These are phyloP conservation scores for Oreortyx pictus DNA, from an alignment of 2,797 vertebrate species.

Conservation along the genomic window DNA sequence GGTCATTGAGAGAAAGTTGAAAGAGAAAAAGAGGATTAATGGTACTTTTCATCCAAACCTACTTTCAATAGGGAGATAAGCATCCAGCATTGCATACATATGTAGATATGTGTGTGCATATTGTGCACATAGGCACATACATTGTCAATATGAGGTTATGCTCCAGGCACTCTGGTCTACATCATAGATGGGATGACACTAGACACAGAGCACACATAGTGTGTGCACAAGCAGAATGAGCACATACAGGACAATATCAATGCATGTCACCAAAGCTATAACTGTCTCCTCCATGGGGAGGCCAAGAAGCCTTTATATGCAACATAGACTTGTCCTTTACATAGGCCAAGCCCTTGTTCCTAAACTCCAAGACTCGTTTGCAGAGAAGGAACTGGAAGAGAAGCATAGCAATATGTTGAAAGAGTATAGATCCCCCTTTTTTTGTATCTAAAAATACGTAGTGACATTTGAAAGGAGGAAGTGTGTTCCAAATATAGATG, in stretches of 20 bases:
- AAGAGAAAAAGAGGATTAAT: not conserved
- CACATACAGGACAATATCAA: accelerated
- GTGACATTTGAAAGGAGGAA: constrained; percentile 79
- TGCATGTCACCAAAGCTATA: accelerated
- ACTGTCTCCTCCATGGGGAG: not conserved
- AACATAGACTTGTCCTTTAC: not conserved
- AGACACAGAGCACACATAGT: accelerated
- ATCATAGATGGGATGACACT: not conserved
- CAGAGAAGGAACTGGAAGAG: not conserved
- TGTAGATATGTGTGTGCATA: accelerated
- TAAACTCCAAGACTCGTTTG: not conserved
- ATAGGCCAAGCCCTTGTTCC: not conserved
- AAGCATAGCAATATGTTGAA: constrained; percentile 35
- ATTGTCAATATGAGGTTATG: not conserved
- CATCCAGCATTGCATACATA: not conserved
- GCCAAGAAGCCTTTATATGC: not conserved
- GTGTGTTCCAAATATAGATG: constrained; percentile 51
- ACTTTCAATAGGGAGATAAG: not conserved
- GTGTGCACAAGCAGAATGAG: accelerated
- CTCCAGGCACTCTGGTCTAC: not conserved
- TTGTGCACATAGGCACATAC: not conserved
- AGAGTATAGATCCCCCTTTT: constrained; percentile 52
- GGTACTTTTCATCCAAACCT: not conserved
- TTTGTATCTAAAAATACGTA: constrained; percentile 60
- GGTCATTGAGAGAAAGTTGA: not conserved